Evolutionary conservation across 2,888 invertebrate genomes (phyloP).

Genomic region (Tholera decimalis): DNA sequence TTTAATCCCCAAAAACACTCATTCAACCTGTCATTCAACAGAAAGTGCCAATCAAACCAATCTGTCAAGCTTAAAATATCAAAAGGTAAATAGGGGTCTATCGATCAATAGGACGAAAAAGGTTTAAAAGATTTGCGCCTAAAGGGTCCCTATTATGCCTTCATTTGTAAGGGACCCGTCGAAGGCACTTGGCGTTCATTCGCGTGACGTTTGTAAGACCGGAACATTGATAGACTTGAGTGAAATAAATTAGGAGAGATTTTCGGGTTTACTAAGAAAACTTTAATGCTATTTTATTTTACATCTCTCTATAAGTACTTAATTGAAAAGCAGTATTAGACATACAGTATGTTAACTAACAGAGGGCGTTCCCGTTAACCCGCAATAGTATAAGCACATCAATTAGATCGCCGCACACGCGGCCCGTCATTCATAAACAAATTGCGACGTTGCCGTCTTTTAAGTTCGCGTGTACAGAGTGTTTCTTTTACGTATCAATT

Average conservation of each 20-base stretch:
- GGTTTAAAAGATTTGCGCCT: conserved; percentile 47
- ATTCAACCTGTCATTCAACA: conserved; percentile 14
- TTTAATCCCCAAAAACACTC: conserved; percentile 11
- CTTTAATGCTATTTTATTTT: background rate
- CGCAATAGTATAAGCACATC: no score
- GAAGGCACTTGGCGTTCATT: conserved; percentile 37
- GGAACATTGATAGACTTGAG: conserved; percentile 33
- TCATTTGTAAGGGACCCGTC: conserved; percentile 42
- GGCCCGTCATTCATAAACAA: no score
- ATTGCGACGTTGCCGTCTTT: no score
- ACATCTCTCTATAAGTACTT: no score
- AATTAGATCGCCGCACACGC: no score
- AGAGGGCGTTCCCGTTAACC: no score
- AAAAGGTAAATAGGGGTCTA: conserved; percentile 45
- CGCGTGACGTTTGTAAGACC: conserved; percentile 22
- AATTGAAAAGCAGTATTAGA: no score
- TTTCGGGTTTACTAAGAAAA: conserved; percentile 21
- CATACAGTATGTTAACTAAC: no score
- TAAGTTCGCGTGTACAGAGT: no score
- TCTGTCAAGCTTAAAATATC: conserved; percentile 40
- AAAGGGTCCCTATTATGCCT: conserved; percentile 43
- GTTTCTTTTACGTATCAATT: no score
- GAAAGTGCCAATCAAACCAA: conserved; percentile 35
- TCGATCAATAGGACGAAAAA: conserved; percentile 41
- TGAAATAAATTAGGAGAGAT: conserved; percentile 21